phyloP scores from a whole-genome alignment of 2,888 invertebrate genomes.

The Eumerus sabulonum region DNA sequence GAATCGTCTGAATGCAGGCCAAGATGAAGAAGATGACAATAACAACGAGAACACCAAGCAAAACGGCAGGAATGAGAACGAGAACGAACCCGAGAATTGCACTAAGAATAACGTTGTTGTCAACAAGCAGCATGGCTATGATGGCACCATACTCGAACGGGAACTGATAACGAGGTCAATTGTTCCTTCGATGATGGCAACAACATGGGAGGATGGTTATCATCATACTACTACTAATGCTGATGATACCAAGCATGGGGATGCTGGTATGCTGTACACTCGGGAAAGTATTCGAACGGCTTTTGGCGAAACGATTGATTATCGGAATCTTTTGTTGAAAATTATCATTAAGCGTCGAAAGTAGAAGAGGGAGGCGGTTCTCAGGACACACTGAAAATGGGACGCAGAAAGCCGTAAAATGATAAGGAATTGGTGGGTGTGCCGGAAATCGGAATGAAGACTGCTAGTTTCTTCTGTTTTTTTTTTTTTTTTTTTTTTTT shows the following conservation, averaged over 20 bases:
- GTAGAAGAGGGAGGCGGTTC: background rate
- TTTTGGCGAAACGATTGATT: constrained; percentile 49
- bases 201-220: constrained; percentile 64
- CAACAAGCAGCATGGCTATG: constrained; percentile 40
- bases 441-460: too few species aligned
- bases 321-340: constrained; percentile 49
- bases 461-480: too few species aligned
- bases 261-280: constrained; percentile 29
- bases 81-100: too few species aligned
- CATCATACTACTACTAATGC: background rate
- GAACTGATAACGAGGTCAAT: constrained; percentile 72
- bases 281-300: constrained; percentile 51
- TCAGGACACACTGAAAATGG: too few species aligned
- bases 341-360: constrained; percentile 45
- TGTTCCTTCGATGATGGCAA: constrained; percentile 71
- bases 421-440: too few species aligned
- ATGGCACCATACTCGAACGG: constrained; percentile 69
- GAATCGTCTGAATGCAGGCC: constrained; percentile 57
- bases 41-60: too few species aligned
- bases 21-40: constrained; percentile 34
- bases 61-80: constrained; percentile 5
- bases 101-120: constrained; percentile 7
- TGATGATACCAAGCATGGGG: background rate
- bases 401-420: too few species aligned
- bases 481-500: too few species aligned